Conservation (phyloP, 2,113 vertebrate species). For the Apteryx owenii region DNA sequence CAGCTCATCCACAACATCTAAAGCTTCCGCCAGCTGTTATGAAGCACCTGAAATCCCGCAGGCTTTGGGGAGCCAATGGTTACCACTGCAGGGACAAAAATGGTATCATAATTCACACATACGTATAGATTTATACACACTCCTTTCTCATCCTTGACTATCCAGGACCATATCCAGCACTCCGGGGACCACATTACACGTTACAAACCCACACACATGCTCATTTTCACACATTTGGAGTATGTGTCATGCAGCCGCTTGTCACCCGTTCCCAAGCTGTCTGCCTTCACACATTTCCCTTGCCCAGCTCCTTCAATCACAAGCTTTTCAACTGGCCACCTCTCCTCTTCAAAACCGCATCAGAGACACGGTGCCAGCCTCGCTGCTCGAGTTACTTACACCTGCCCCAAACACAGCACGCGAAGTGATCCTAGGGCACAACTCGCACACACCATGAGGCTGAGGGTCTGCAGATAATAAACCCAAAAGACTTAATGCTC, state of each 20-base stretch:
- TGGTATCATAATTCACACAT: background rate
- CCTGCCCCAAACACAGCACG: background rate
- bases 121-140: rapidly evolving
- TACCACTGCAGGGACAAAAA: background rate
- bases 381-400: background rate
- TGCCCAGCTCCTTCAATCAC: background rate
- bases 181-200: background rate
- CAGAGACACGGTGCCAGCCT: background rate
- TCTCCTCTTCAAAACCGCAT: background rate
- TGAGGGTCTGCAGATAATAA: background rate
- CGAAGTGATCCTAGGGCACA: rapidly evolving
- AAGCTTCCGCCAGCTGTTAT: background rate
- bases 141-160: background rate
- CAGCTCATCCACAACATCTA: background rate
- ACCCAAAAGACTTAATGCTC: background rate
- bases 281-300: background rate
- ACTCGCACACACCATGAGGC: background rate
- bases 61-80: rapidly evolving
- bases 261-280: background rate
- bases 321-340: background rate
- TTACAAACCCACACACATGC: background rate
- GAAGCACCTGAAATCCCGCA: background rate
- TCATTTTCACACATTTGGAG: background rate
- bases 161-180: background rate
- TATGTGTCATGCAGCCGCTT: background rate